phyloP scores from a whole-genome alignment of 2,113 vertebrate genomes.

The Vidua macroura region DNA sequence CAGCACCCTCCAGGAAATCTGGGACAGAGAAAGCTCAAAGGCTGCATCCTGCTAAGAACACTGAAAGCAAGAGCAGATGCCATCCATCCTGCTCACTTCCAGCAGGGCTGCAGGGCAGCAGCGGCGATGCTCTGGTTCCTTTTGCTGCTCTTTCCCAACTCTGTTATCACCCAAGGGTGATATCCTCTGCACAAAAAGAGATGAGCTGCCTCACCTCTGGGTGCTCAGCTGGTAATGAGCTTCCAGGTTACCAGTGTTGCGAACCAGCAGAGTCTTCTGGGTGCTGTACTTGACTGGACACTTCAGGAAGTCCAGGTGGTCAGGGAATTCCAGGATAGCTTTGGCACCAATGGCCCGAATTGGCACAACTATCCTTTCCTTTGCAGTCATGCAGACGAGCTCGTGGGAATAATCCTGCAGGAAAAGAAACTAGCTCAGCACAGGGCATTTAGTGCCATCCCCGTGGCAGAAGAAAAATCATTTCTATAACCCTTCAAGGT shows the following conservation, averaged over 20 bases:
- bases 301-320: slow-evolving; percentile 75
- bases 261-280: slow-evolving; percentile 79
- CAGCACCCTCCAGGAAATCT: not conserved
- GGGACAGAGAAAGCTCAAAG: not conserved
- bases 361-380: slow-evolving; percentile 80
- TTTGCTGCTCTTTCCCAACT: not conserved
- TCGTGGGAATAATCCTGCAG: slow-evolving; percentile 83
- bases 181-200: too few relatives aligned
- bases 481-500: not conserved
- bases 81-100: accelerated
- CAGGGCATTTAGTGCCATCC: too few relatives aligned
- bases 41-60: not conserved
- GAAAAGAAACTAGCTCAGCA: not conserved
- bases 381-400: slow-evolving; percentile 78
- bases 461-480: not conserved
- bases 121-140: not conserved
- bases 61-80: not conserved
- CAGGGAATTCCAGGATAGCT: slow-evolving; percentile 83
- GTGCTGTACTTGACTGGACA: slow-evolving; percentile 81
- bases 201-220: slow-evolving; percentile 67
- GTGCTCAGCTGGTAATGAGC: slow-evolving; percentile 77
- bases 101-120: not conserved
- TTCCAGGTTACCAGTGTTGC: slow-evolving; percentile 77
- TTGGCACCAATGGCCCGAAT: slow-evolving; percentile 79
- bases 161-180: not conserved